Percentiles rank a stretch among this genome's conserved stretches.
Evolutionary conservation across 1,140 invertebrate genomes (phyloP).

Genomic region (Eurosta solidaginis): DNA sequence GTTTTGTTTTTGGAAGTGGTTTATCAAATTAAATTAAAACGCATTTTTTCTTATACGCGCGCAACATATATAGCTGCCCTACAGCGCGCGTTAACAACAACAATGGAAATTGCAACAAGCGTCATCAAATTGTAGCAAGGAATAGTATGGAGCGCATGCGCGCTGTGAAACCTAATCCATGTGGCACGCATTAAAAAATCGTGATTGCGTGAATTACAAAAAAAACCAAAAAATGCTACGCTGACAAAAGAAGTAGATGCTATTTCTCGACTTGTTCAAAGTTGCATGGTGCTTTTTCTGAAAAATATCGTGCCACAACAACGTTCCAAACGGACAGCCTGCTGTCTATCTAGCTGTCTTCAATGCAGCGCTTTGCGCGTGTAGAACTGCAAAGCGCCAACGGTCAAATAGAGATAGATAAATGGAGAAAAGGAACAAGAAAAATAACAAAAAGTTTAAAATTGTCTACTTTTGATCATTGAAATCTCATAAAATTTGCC

Average conservation of each 20-base stretch:
- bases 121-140: not conserved
- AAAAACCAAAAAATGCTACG: not conserved
- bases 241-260: not conserved
- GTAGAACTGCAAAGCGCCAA: constrained; percentile 23
- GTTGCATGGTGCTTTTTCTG: constrained; percentile 13
- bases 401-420: constrained; percentile 18
- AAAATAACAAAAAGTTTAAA: not conserved
- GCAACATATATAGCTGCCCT: not conserved
- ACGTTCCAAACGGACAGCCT: no score
- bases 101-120: not conserved
- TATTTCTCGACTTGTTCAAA: not conserved
- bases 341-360: not conserved
- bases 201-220: constrained; percentile 23
- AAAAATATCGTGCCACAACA: constrained; percentile 5
- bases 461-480: not conserved
- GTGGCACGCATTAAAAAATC: constrained; percentile 30
- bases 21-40: constrained; percentile 25
- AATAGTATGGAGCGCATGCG: not conserved
- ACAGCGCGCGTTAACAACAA: not conserved
- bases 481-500: constrained; percentile 13
- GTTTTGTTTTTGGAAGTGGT: not conserved
- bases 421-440: not conserved
- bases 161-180: constrained; percentile 3
- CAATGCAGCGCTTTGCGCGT: not conserved
- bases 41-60: constrained; percentile 18